A percentile compares a stretch with the other conserved stretches of the same genome.
Conservation (phyloP, 2,113 vertebrate species). For the Paracanthobrama guichenoti region DNA sequence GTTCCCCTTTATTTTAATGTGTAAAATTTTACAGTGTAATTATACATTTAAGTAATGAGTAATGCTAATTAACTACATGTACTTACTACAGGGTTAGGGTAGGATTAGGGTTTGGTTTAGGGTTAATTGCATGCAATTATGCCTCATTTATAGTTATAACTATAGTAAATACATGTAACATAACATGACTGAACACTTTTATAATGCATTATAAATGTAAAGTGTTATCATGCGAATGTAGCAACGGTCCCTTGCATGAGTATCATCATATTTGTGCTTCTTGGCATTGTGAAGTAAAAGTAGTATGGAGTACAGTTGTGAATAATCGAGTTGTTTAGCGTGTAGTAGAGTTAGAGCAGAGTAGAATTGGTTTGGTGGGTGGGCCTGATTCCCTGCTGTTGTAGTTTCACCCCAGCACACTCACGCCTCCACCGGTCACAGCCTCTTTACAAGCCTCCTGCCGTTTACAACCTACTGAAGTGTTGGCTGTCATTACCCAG, state of each 20-base stretch:
- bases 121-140: too few species aligned
- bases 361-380: slow-evolving; percentile 32
- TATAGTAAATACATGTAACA: too few species aligned
- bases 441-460: slow-evolving; percentile 61
- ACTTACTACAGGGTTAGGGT: too few species aligned
- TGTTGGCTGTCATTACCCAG: slow-evolving; percentile 60
- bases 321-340: neutral
- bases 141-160: too few species aligned
- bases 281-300: neutral
- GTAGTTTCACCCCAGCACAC: slow-evolving; percentile 41
- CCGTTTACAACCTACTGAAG: slow-evolving; percentile 59
- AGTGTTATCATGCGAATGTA: neutral
- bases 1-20: too few species aligned
- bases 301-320: neutral
- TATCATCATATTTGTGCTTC: neutral
- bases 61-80: too few species aligned
- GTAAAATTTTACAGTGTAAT: too few species aligned
- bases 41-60: too few species aligned
- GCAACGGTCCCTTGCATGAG: neutral
- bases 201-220: too few species aligned
- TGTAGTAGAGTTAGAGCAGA: neutral
- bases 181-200: too few species aligned
- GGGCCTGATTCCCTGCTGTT: slow-evolving; percentile 38
- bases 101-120: too few species aligned
- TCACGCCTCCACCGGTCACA: slow-evolving; percentile 58